phyloP scores from a whole-genome alignment of 2,888 invertebrate species.

The Drosophila algonquin region DNA sequence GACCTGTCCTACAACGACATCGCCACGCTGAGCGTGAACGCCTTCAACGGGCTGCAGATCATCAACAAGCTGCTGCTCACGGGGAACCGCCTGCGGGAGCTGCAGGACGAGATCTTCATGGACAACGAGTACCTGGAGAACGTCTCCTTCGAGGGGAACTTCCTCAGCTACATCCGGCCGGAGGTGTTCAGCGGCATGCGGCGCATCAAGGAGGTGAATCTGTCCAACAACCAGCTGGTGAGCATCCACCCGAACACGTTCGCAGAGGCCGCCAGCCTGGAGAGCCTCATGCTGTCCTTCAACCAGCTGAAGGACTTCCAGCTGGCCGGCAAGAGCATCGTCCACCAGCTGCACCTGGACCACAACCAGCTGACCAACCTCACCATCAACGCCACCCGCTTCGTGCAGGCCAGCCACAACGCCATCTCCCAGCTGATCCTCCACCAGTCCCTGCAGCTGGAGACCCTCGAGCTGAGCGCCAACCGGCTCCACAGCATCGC shows the following conservation, averaged over 20 bases:
- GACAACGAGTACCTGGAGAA: constrained; percentile 81
- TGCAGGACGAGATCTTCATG: constrained; percentile 79
- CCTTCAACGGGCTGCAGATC: constrained; percentile 79
- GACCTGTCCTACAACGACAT: constrained; percentile 81
- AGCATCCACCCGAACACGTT: constrained; percentile 81
- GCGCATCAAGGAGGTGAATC: constrained; percentile 80
- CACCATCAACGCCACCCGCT: constrained; percentile 78
- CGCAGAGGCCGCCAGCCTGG: constrained; percentile 76
- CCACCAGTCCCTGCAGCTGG: constrained; percentile 72
- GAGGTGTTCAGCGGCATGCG: constrained; percentile 81
- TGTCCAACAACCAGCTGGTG: constrained; percentile 77
- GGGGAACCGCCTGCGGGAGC: constrained; percentile 70
- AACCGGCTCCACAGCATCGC: constrained; percentile 77
- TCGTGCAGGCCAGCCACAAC: constrained; percentile 81
- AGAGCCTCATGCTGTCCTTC: constrained; percentile 71
- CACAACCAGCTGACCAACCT: constrained; percentile 77
- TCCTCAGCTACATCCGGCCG: constrained; percentile 74
- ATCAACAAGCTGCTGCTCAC: constrained; percentile 81
- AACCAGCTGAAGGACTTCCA: constrained; percentile 73
- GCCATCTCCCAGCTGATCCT: constrained; percentile 73
- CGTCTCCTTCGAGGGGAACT: constrained; percentile 80
- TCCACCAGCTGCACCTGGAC: constrained; percentile 77
- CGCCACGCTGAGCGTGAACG: constrained; percentile 72
- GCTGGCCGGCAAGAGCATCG: constrained; percentile 75
- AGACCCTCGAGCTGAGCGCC: constrained; percentile 74